Evolutionary conservation across 2,888 invertebrate genomes (phyloP).

Genomic region (Chloroclysta siterata): DNA sequence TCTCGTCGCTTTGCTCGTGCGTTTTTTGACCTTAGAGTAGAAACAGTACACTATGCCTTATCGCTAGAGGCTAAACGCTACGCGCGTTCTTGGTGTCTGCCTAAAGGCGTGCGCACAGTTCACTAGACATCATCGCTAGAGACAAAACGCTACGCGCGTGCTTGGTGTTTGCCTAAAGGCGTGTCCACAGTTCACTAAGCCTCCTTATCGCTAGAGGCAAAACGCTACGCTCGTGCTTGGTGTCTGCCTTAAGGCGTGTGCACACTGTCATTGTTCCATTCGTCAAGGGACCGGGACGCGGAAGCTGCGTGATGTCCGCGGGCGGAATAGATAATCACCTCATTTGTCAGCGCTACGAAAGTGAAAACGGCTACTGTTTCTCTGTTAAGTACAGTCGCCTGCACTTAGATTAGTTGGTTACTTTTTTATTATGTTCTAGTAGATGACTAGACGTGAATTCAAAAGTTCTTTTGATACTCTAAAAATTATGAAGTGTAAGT

Average conservation of each 20-base stretch:
- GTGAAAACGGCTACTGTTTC: conserved; percentile 71
- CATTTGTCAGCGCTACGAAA: conserved; percentile 72
- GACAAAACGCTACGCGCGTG: conserved; percentile 15
- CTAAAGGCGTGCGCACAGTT: conserved; percentile 48
- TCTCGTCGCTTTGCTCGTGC: conserved; percentile 8
- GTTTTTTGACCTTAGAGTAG: not conserved
- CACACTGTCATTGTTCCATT: conserved; percentile 45
- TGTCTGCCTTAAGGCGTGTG: conserved; percentile 41
- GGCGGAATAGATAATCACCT: conserved; percentile 70
- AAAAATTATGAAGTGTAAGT: too few species aligned
- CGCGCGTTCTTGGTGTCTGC: conserved; percentile 8
- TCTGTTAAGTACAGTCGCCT: conserved; percentile 35
- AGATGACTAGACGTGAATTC: too few species aligned
- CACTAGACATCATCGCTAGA: too few species aligned
- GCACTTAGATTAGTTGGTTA: too few species aligned
- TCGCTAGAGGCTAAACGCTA: conserved; percentile 11
- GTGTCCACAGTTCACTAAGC: conserved; percentile 40
- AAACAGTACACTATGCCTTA: not conserved
- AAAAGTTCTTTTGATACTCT: too few species aligned
- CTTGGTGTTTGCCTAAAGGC: conserved; percentile 37
- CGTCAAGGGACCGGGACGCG: conserved; percentile 63
- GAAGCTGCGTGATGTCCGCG: conserved; percentile 75
- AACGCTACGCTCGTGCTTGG: conserved; percentile 14
- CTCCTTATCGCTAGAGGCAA: not conserved
- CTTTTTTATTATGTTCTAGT: too few species aligned